Conservation (phyloP, 2,888 invertebrate genomes). For the Dolomedes plantarius region DNA sequence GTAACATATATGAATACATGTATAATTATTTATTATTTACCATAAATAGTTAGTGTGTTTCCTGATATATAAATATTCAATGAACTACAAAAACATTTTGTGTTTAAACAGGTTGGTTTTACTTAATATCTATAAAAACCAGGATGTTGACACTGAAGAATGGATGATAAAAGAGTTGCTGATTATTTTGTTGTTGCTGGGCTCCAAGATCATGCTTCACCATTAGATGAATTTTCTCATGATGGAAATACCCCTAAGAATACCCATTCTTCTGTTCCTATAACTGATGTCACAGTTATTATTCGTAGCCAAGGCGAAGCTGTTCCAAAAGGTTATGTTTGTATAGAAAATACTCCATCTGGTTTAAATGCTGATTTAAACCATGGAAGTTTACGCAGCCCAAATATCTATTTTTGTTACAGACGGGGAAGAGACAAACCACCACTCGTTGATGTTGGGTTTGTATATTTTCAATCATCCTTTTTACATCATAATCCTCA, state of each 20-base stretch:
- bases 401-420: constrained; percentile 94
- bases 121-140: not conserved
- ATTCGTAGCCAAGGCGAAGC: constrained; percentile 92
- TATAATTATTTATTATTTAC: too few species aligned
- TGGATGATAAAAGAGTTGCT: constrained; percentile 81
- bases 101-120: not conserved
- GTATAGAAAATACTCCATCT: constrained; percentile 85
- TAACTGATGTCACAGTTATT: constrained; percentile 94
- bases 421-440: constrained; percentile 94
- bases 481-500: too few species aligned
- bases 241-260: constrained; percentile 85
- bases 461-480: constrained; percentile 76
- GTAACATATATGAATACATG: too few species aligned
- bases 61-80: too few species aligned
- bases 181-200: constrained; percentile 99
- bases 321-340: constrained; percentile 86
- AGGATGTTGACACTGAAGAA: constrained; percentile 62
- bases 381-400: constrained; percentile 95
- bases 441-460: constrained; percentile 98
- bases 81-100: too few species aligned
- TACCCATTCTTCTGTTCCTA: constrained; percentile 90
- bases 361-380: constrained; percentile 95
- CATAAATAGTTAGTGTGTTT: too few species aligned
- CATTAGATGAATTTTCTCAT: constrained; percentile 80
- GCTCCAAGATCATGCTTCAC: constrained; percentile 87